Percentiles rank a stretch among this genome's conserved stretches.
phyloP scores from a whole-genome alignment of 2,888 invertebrate species.

The Agrochola lychnidis region DNA sequence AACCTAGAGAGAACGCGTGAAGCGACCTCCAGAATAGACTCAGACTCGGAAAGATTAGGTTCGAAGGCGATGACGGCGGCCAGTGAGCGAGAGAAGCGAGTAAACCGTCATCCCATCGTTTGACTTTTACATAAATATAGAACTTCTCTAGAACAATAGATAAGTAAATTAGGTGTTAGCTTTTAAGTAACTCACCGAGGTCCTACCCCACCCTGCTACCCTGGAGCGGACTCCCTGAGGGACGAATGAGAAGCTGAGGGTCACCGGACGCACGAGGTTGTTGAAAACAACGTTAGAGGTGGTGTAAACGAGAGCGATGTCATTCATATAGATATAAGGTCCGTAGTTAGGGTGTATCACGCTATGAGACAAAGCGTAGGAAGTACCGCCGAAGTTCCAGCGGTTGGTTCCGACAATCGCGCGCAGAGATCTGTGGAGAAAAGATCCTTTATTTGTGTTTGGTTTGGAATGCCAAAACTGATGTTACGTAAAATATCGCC shows the following conservation, averaged over 20 bases:
- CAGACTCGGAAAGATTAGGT: not conserved
- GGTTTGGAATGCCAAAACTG: not conserved
- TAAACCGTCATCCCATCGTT: too few species aligned
- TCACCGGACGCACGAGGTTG: conserved; percentile 2
- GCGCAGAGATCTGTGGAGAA: not conserved
- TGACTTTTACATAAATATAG: not conserved
- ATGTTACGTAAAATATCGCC: not conserved
- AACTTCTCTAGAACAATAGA: not conserved
- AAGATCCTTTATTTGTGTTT: not conserved
- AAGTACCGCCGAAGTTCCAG: conserved; percentile 6
- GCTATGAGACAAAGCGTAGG: not conserved
- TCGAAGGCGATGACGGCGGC: not conserved
- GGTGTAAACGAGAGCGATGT: conserved; percentile 9
- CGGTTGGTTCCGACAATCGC: conserved; percentile 11
- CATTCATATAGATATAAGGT: not conserved
- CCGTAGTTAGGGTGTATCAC: conserved; percentile 12
- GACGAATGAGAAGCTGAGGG: conserved; percentile 11
- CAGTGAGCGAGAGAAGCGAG: not conserved
- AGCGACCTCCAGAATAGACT: too few species aligned
- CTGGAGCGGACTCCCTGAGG: not conserved
- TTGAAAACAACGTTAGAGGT: conserved; percentile 4
- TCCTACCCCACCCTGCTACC: conserved; percentile 25
- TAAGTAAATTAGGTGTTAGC: not conserved
- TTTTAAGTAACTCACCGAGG: conserved; percentile 17
- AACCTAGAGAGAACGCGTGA: too few species aligned